Base-by-base conservation (phyloP, 2,888 invertebrate genomes). In the Trichopoda pennipes region DNA sequence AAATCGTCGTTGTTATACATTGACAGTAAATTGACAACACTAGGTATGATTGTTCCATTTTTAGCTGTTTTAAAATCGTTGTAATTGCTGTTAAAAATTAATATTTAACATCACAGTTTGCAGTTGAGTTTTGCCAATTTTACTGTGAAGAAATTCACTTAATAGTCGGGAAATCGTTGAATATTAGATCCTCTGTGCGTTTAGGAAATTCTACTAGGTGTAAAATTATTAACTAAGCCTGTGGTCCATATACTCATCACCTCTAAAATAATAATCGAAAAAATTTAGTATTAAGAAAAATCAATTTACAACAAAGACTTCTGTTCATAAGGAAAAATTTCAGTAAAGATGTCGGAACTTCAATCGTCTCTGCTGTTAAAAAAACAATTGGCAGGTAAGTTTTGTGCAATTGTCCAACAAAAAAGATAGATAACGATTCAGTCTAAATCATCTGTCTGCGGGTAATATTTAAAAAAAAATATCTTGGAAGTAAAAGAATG, bases 361-460 rank as follows among this genome's bases (percentile, higher is more conserved):
- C 97, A 97, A 95, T 97, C 97, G 93, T 96, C 97, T 92, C 95
- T 97, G 93, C 94, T 97, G 93, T 94, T 97, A 93, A 95, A 96
- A 93, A 97, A 97, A 94, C 97, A 97, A 94, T 94, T 97, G 93
- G 96, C 97, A 95, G 97, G 97, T 97, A 94, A 93, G 93, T 93
- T 61, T 60, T 69, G 53, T 85, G 42, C 32, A 44, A 63, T 56
- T 75, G 7, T 28, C 17, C 19, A 53, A 19, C 23, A 21, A 23
- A 70, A 47, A 56, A 6, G 63, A 56, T 28, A 42, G 23, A 63
- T 61, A 21, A 42, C 23, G 8, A 35, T 38, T 32, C 17, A 35
- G 1, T 42, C 42, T 51, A 10, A 21, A 1, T 16, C 19, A 16
- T 38, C 12, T 28, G 12, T 38, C 38, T 38, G 38, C 12, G 38